A percentile compares a stretch with the other conserved stretches of the same genome.
phyloP scores from a whole-genome alignment of 2,888 invertebrate species.

The Rotaria macrura region DNA sequence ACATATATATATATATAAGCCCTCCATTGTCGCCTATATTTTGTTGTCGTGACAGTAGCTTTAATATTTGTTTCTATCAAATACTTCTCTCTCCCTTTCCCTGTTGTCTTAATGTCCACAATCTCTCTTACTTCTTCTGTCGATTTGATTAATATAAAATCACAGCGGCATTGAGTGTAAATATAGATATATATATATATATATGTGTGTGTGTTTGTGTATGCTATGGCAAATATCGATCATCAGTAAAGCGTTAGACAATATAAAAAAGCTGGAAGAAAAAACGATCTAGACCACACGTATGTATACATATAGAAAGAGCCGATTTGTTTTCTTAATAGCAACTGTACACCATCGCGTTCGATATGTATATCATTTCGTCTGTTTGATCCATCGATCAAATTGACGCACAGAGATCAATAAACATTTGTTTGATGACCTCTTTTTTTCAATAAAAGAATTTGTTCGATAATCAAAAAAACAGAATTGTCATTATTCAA shows the following conservation, averaged over 20 bases:
- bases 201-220: not conserved
- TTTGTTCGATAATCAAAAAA: too few relatives aligned
- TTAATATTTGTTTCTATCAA: conserved; percentile 1
- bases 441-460: not conserved
- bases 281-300: not conserved
- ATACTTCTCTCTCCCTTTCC: too few relatives aligned
- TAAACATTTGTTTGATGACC: not conserved
- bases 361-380: not conserved
- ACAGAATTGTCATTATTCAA: too few relatives aligned
- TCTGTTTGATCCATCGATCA: not conserved
- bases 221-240: not conserved
- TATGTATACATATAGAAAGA: not conserved
- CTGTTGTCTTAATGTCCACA: not conserved
- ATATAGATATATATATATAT: not conserved
- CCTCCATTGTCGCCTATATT: too few relatives aligned
- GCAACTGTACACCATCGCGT: not conserved
- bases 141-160: not conserved
- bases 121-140: not conserved
- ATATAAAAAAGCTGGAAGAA: not conserved
- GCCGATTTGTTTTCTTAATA: not conserved
- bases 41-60: not conserved
- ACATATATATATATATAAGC: too few relatives aligned
- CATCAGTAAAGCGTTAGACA: not conserved
- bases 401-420: not conserved
- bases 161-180: not conserved